phyloP scores from a whole-genome alignment of 2,888 invertebrate genomes.

The Lampropteryx suffumata region DNA sequence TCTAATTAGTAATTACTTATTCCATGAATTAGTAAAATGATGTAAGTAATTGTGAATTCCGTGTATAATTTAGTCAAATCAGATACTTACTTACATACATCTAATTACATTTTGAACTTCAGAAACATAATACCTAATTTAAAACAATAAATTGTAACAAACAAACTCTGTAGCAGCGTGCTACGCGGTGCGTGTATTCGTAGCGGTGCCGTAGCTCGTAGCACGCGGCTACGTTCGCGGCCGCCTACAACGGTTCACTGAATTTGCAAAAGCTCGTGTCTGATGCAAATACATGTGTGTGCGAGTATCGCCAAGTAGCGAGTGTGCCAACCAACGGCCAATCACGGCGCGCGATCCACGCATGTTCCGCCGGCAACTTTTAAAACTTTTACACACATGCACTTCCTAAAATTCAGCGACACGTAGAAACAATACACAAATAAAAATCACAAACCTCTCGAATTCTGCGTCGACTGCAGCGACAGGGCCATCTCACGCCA shows the following conservation, averaged over 20 bases:
- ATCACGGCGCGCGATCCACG: constrained; percentile 69
- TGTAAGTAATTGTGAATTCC: background rate
- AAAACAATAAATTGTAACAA: background rate
- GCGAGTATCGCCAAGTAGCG: constrained; percentile 57
- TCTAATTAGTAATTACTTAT: constrained; percentile 5
- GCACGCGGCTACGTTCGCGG: constrained; percentile 66
- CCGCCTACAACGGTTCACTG: constrained; percentile 76
- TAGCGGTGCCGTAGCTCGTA: constrained; percentile 56
- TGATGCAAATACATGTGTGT: constrained; percentile 82
- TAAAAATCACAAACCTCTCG: constrained; percentile 73
- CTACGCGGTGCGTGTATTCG: constrained; percentile 48
- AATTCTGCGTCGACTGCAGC: constrained; percentile 82
- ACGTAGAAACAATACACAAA: constrained; percentile 39
- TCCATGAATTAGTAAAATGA: constrained; percentile 5
- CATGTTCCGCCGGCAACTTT: constrained; percentile 75
- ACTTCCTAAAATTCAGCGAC: constrained; percentile 53
- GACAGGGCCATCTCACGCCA: constrained; percentile 84
- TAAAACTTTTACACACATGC: constrained; percentile 73
- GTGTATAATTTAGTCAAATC: background rate
- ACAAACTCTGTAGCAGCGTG: constrained; percentile 40
- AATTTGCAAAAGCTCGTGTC: constrained; percentile 70
- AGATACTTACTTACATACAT: background rate
- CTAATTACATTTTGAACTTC: background rate
- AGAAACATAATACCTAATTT: background rate
- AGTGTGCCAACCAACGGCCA: constrained; percentile 68